These are phyloP conservation scores for Aphelocoma coerulescens DNA, from an alignment of 2,113 vertebrate species.

Conservation along the genomic window DNA sequence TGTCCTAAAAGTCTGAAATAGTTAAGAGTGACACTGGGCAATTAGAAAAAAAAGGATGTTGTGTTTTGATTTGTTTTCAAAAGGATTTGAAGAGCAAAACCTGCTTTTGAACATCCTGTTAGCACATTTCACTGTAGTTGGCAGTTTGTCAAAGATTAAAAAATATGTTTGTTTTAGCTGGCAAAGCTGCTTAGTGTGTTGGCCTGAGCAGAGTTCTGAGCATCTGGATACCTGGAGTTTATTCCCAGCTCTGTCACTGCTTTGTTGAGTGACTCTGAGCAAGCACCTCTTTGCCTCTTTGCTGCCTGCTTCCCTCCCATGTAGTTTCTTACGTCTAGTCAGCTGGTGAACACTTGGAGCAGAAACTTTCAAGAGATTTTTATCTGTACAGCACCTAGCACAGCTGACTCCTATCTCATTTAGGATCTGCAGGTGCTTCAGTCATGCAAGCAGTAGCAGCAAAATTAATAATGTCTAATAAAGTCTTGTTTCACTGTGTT, in stretches of 20 bases:
- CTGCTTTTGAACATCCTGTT: conserved; percentile 8
- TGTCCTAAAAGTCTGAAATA: background rate
- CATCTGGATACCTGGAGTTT: background rate
- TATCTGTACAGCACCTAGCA: background rate
- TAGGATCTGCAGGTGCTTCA: background rate
- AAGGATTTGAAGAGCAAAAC: background rate
- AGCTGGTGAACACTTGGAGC: background rate
- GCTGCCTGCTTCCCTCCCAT: background rate
- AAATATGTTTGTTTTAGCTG: conserved; percentile 7
- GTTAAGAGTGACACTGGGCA: background rate
- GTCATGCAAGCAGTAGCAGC: background rate
- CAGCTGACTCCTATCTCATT: background rate
- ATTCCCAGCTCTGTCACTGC: background rate
- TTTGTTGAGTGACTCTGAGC: background rate
- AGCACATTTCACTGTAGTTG: background rate
- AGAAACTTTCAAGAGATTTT: background rate
- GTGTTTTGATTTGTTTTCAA: background rate
- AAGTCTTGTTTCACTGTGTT: background rate
- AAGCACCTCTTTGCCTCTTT: background rate
- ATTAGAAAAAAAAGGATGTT: background rate
- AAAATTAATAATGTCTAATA: background rate
- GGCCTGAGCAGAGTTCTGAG: background rate
- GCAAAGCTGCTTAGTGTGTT: background rate
- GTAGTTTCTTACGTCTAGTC: background rate
- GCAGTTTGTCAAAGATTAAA: conserved; percentile 1